Conservation (phyloP, 2,888 invertebrate species). For the Netelia fuscicornis region DNA sequence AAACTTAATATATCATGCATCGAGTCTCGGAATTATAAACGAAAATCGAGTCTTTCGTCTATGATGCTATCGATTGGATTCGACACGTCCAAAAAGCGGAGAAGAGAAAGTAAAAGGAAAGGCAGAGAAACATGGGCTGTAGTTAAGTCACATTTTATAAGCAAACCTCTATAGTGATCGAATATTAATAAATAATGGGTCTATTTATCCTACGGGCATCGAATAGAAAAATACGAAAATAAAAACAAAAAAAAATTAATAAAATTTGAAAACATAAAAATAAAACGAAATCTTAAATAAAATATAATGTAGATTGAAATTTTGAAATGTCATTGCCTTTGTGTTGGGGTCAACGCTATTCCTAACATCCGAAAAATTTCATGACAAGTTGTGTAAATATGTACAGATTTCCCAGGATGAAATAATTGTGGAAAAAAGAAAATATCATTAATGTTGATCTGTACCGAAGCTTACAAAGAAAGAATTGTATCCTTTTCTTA, state of each 20-base stretch:
- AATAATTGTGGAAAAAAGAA: conserved; percentile 47
- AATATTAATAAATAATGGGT: conserved; percentile 49
- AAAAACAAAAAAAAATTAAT: conserved; percentile 21
- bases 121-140: conserved; percentile 40
- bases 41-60: conserved; percentile 35
- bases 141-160: conserved; percentile 58
- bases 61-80: conserved; percentile 39
- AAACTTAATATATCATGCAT: conserved; percentile 23
- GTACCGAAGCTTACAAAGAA: conserved; percentile 42
- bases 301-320: conserved; percentile 39
- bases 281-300: conserved; percentile 27
- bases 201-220: conserved; percentile 39
- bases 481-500: neutral
- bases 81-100: conserved; percentile 44
- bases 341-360: conserved; percentile 62
- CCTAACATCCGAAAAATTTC: conserved; percentile 57
- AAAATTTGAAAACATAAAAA: conserved; percentile 19
- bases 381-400: conserved; percentile 73
- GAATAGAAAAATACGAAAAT: conserved; percentile 17
- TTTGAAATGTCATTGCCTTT: conserved; percentile 60
- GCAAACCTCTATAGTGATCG: conserved; percentile 46
- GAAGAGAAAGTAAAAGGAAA: conserved; percentile 30
- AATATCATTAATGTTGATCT: conserved; percentile 54
- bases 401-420: conserved; percentile 70
- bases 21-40: conserved; percentile 44